Conservation (phyloP, 2,113 vertebrate genomes). For the Gymnorhina tibicen region DNA sequence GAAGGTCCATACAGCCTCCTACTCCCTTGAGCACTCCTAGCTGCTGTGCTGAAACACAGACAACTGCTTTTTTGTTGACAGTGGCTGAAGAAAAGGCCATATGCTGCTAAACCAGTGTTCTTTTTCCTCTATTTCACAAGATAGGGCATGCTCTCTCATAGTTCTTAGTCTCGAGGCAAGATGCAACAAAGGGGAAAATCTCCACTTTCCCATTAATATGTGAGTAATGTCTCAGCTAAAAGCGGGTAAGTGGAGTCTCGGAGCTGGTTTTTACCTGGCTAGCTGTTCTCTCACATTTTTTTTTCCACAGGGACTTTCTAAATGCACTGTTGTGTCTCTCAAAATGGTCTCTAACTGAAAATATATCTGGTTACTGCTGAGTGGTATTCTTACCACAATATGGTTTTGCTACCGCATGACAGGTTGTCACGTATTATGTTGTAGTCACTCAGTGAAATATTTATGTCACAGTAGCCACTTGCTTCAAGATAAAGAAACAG, state of each 20-base stretch:
- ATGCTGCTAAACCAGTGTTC: not conserved
- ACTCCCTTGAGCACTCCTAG: not conserved
- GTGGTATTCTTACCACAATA: not conserved
- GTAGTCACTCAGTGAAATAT: not conserved
- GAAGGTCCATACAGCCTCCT: not conserved
- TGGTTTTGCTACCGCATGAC: not conserved
- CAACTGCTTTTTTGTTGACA: not conserved
- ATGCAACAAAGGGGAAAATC: not conserved
- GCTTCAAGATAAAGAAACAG: not conserved
- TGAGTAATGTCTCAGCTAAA: not conserved
- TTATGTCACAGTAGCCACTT: not conserved
- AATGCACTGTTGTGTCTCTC: not conserved
- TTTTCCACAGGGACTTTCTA: not conserved
- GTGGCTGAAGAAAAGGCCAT: not conserved
- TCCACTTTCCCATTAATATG: not conserved
- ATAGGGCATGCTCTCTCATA: not conserved
- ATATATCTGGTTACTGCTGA: not conserved
- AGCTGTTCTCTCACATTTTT: not conserved
- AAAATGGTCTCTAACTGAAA: not conserved
- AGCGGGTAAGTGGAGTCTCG: not conserved
- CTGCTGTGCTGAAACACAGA: not conserved
- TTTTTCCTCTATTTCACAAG: not conserved
- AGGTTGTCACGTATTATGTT: not conserved
- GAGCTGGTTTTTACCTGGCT: not conserved
- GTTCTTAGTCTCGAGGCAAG: not conserved